Evolutionary conservation across 1,140 invertebrate species (phyloP).

Genomic region (Sarcophaga bullata): DNA sequence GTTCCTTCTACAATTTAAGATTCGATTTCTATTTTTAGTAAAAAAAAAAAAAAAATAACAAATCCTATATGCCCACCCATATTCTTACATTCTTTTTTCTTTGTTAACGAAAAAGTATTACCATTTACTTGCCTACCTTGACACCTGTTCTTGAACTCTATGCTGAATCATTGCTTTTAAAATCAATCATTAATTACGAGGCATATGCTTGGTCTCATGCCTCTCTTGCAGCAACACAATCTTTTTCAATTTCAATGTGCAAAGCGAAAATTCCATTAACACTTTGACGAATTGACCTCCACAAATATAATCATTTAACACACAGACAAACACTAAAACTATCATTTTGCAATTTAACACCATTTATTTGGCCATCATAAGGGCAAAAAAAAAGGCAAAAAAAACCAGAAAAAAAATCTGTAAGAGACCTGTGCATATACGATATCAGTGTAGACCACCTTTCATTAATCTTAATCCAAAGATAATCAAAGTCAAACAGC

Average conservation of each 20-base stretch:
- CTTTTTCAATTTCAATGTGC: too few species aligned
- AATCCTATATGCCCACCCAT: too few species aligned
- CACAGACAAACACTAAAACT: not conserved
- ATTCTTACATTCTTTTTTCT: too few species aligned
- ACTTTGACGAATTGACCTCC: not conserved
- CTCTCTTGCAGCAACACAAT: not conserved
- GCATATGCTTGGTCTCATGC: not conserved
- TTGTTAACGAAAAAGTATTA: too few species aligned
- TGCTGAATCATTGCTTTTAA: not conserved
- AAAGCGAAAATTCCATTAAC: not conserved
- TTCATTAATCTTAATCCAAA: constrained; percentile 37
- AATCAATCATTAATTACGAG: not conserved
- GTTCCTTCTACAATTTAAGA: too few species aligned
- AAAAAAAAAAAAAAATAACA: too few species aligned
- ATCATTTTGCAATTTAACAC: constrained; percentile 22
- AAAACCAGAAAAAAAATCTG: not conserved
- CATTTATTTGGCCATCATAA: not conserved
- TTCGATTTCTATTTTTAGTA: too few species aligned
- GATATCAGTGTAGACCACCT: not conserved
- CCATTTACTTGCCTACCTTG: too few species aligned
- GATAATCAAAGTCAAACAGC: constrained; percentile 14
- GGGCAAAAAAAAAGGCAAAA: not conserved
- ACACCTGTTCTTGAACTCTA: too few species aligned
- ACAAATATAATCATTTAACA: not conserved
- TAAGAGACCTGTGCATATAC: too few species aligned